A percentile compares a stretch with the other conserved stretches of the same genome.
These are phyloP conservation scores for Augochlora pura DNA, from an alignment of 1,140 invertebrate genomes.

Conservation along the genomic window DNA sequence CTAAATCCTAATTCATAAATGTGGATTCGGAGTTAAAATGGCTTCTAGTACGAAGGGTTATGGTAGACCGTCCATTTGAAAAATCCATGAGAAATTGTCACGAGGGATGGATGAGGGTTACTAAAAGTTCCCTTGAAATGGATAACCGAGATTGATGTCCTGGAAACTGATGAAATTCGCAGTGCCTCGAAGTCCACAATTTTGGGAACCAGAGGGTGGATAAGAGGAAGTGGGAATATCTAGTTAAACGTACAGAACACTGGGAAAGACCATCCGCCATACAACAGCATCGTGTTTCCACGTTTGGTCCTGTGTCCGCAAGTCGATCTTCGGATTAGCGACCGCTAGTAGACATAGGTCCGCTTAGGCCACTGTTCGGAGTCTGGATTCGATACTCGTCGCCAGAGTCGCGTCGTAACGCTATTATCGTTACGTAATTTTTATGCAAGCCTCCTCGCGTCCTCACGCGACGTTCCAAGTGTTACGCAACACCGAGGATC, in stretches of 20 bases:
- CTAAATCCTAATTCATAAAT: no score
- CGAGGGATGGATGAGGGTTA: no score
- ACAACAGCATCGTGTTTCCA: not conserved
- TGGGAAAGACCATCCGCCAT: not conserved
- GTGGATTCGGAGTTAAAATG: no score
- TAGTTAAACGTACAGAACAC: not conserved
- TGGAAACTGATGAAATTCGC: no score
- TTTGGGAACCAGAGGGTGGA: no score
- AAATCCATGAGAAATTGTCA: no score
- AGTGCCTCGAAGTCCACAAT: no score
- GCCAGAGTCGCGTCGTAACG: not conserved
- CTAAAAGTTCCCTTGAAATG: no score
- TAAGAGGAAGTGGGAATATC: not conserved
- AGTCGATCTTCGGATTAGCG: not conserved
- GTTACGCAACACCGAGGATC: not conserved
- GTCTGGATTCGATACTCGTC: not conserved
- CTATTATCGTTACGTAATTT: slow-evolving; percentile 1
- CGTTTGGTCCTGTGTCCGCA: not conserved
- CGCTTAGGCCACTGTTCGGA: not conserved
- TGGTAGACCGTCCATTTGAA: no score
- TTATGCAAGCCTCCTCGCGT: not conserved
- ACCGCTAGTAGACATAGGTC: not conserved
- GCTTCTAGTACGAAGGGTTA: no score
- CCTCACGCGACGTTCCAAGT: not conserved
- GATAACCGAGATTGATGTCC: no score